These are phyloP conservation scores for Phalacrocorax carbo DNA, from an alignment of 2,113 vertebrate species.

Conservation along the genomic window DNA sequence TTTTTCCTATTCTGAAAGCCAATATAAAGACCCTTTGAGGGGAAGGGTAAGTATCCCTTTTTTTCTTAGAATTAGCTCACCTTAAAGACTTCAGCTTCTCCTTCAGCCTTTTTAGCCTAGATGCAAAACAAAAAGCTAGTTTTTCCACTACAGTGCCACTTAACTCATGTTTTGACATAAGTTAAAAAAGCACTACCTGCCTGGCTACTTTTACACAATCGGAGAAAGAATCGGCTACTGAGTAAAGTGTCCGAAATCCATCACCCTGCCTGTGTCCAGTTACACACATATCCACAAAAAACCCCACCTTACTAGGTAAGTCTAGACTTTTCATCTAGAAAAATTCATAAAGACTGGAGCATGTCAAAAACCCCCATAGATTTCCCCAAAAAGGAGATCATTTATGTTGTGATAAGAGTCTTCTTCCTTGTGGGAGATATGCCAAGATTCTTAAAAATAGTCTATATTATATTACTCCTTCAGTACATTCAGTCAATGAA, in stretches of 20 bases:
- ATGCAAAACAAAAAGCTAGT: neutral
- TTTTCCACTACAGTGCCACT: neutral
- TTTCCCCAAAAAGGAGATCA: neutral
- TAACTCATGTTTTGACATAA: neutral
- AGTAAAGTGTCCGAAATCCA: neutral
- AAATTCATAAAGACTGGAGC: neutral
- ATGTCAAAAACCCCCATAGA: fast-evolving
- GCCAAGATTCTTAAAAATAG: neutral
- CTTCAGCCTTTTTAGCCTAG: neutral
- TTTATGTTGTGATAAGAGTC: neutral
- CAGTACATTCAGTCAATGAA: neutral
- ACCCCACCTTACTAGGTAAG: neutral
- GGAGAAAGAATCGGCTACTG: neutral
- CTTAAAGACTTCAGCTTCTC: neutral
- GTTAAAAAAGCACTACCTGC: neutral
- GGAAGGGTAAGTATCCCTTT: neutral
- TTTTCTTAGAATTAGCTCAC: neutral
- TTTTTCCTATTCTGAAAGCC: neutral
- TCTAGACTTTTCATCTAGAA: neutral
- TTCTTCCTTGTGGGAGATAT: neutral
- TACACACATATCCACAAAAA: neutral
- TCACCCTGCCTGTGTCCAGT: neutral
- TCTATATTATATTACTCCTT: neutral
- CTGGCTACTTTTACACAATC: neutral
- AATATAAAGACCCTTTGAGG: neutral